Base-by-base conservation (phyloP, 2,888 invertebrate genomes). In the Erebia palarica region DNA sequence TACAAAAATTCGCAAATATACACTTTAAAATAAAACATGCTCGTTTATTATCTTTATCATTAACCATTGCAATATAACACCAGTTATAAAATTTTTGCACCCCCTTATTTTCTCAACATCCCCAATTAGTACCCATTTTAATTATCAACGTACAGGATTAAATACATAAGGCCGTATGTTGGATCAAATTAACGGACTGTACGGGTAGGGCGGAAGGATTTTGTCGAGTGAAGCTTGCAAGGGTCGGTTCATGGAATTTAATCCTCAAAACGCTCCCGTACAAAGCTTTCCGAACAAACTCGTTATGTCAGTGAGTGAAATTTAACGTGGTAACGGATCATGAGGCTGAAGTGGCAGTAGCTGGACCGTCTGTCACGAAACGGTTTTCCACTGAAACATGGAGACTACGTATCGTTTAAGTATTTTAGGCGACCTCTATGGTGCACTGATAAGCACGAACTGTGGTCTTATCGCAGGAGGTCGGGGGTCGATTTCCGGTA, bases 51-150 rank as follows among this genome's bases (percentile, higher is more conserved):
- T 11, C 5, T 4, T 11, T 58, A 13, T 4, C 13, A 27, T 21
- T 21, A 36, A 27, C 58, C 13, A 7, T 14, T 36, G 14, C 36
- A 36, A 59, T 36, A 36, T 61, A 9, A 49, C 13, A 47, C 21
- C 63, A 49, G 47, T 49, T 63, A 63, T 21, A 3, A 63, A 49
- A 63, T 21, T 21, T 27, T 63, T 27, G 21, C 21, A 49, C 49
- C 14, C 47, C 21, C 13, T 63, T 47, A 63, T 21, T 49, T 63
- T 49, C 63, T 49, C 14, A 63, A 27, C 63, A 49, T 13, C 42
- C 18, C 63, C 49, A 63, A 63, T 63, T 63, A 63, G 21, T 63
- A 21, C 63, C 49, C 63, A 63, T 63, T 63, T 63, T 63, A 63
- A 63, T 63, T 63, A 63, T 63, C 49, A 63, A 63, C 21, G 18